Conservation (phyloP, 1,140 invertebrate genomes). For the Ceratina australensis region DNA sequence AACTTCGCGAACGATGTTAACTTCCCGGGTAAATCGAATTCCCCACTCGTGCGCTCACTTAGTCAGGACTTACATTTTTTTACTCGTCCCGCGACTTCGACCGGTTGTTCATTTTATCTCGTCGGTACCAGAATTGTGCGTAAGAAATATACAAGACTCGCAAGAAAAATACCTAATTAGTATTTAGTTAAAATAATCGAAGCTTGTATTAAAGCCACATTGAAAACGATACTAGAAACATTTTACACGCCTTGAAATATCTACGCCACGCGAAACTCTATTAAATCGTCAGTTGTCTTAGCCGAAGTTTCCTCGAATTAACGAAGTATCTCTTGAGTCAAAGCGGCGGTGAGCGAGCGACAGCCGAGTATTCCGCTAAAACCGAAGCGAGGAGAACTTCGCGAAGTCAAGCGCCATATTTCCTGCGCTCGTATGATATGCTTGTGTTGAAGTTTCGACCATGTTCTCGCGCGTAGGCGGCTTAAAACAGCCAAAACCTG, state of each 20-base stretch:
- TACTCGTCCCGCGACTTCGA: not conserved
- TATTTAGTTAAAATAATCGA: too few species aligned
- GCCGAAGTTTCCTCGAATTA: not conserved
- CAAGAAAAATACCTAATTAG: too few species aligned
- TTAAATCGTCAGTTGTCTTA: not conserved
- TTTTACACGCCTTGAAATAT: too few species aligned
- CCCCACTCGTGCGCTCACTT: not conserved
- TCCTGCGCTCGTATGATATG: not conserved
- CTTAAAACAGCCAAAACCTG: not conserved
- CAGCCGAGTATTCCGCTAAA: not conserved
- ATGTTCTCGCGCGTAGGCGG: not conserved
- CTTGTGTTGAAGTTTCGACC: conserved; percentile 2
- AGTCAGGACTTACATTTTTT: too few species aligned
- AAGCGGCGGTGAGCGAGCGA: too few species aligned
- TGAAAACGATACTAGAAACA: too few species aligned
- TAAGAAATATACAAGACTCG: not conserved
- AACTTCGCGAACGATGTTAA: not conserved
- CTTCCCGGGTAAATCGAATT: not conserved
- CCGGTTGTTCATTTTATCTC: not conserved
- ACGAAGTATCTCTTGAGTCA: not conserved
- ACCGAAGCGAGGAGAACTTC: not conserved
- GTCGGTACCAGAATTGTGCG: not conserved
- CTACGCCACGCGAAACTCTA: not conserved
- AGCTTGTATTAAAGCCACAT: too few species aligned
- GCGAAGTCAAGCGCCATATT: not conserved